phyloP scores from a whole-genome alignment of 2,113 vertebrate genomes.

The Takifugu flavidus region DNA sequence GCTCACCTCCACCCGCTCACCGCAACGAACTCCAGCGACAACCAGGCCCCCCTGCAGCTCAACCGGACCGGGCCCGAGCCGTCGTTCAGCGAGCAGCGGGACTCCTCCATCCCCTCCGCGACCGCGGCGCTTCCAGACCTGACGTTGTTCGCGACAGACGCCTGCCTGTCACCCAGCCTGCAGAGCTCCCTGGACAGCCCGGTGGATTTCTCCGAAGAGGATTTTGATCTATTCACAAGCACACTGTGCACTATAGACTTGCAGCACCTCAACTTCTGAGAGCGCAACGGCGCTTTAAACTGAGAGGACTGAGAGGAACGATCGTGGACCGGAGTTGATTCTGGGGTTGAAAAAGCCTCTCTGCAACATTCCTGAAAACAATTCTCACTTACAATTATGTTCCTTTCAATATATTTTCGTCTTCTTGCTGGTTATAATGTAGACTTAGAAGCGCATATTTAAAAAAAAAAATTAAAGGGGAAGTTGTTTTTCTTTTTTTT shows the following conservation, averaged over 20 bases:
- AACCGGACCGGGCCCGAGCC: slow-evolving; percentile 37
- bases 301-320: slow-evolving; percentile 27
- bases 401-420: slow-evolving; percentile 11
- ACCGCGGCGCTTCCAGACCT: slow-evolving; percentile 79
- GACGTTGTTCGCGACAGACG: slow-evolving; percentile 79
- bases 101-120: slow-evolving; percentile 39
- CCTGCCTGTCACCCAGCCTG: slow-evolving; percentile 79
- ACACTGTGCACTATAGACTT: slow-evolving; percentile 90
- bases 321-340: slow-evolving; percentile 25
- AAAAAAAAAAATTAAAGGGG: slow-evolving; percentile 18
- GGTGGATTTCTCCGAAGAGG: slow-evolving; percentile 88
- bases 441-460: slow-evolving; percentile 8
- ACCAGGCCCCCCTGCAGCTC: slow-evolving; percentile 46
- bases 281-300: neutral
- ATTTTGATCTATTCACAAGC: slow-evolving; percentile 90
- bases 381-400: slow-evolving; percentile 32
- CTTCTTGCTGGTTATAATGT: slow-evolving; percentile 20
- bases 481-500: slow-evolving; percentile 8
- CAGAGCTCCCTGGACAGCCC: slow-evolving; percentile 84
- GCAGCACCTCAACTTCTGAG: slow-evolving; percentile 83
- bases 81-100: slow-evolving; percentile 68
- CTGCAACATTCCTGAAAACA: slow-evolving; percentile 68
- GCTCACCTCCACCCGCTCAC: slow-evolving; percentile 44
- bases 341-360: slow-evolving; percentile 34
- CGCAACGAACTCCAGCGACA: slow-evolving; percentile 56